Base-by-base conservation (phyloP, 2,888 invertebrate genomes). In the Mythimna ferrago region DNA sequence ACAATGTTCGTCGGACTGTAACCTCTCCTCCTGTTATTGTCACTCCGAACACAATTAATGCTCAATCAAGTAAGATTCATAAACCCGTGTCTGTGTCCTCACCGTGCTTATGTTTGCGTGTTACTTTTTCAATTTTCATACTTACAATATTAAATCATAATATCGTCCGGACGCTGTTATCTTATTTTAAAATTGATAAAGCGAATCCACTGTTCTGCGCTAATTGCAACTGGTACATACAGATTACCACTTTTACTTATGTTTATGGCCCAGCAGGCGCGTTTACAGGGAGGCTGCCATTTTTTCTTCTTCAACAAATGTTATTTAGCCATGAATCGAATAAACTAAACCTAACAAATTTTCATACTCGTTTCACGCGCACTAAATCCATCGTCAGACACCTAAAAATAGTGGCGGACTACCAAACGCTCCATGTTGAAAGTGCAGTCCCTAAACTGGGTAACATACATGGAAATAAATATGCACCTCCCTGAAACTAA, bases 21-120 rank as follows among this genome's bases (percentile, higher is more conserved):
- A 88, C 91, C 2, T 87, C 93, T 68, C 89, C 91, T 21, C 93
- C 94, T 54, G 87, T 85, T 54, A 83, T 93, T 86, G 84, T 93
- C 54, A 82, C 90, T 57, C 85, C 91, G 76, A 88, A 90, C 87
- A 76, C 89, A 60, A 84, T 90, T 75, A 90, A 88, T 81, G 83
- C 87, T 63, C 88, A 87, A 81, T 90, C 93, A 93, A 94, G 93
- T 93, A 94, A 94, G 93, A 87, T 76, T 73, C 21, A 72, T 54
- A 56, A 73, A 72, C 66, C 54, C 66, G 78, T 76, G 73, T 71
- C 56, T 73, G 74, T 81, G 74, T 81, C 61, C 71, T 71, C 66
- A 81, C 73, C 64, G 72, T 78, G 81, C 78, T 83, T 84, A 72
- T 19, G 48, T 72, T 77, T 81, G 67, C 26, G 73, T 71, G 75